These are phyloP conservation scores for Platycheirus rosarum DNA, from an alignment of 2,888 invertebrate genomes.

Conservation along the genomic window DNA sequence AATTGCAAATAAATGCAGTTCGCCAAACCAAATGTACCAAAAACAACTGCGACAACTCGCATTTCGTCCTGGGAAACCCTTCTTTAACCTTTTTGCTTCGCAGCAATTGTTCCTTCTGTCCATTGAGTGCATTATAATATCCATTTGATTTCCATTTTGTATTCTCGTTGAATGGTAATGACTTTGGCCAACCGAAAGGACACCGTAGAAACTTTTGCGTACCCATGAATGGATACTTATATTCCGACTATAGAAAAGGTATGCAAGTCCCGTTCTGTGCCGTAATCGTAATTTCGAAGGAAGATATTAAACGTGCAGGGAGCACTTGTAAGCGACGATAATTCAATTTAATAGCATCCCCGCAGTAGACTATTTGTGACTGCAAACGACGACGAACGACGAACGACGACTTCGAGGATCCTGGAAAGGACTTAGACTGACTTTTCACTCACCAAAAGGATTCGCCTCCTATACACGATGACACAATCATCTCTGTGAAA, in stretches of 20 bases:
- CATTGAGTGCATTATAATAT: slow-evolving; percentile 42
- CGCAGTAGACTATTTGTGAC: slow-evolving; percentile 34
- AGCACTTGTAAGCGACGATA: slow-evolving; percentile 70
- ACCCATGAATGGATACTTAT: background rate
- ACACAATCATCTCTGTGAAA: slow-evolving; percentile 46
- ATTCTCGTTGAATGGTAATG: slow-evolving; percentile 53
- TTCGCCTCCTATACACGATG: slow-evolving; percentile 4
- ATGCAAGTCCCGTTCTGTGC: slow-evolving; percentile 19
- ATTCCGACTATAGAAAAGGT: slow-evolving; percentile 5
- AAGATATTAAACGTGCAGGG: slow-evolving; percentile 68
- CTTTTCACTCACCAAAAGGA: slow-evolving; percentile 53
- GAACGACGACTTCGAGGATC: background rate
- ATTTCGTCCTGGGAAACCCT: slow-evolving; percentile 8
- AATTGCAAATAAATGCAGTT: slow-evolving; percentile 54
- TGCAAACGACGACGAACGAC: slow-evolving; percentile 20
- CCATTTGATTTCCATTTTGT: slow-evolving; percentile 72
- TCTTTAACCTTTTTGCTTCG: slow-evolving; percentile 61
- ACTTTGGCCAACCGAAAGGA: slow-evolving; percentile 14
- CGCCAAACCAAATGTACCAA: slow-evolving; percentile 16
- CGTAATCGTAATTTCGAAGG: slow-evolving; percentile 57
- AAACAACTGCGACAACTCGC: slow-evolving; percentile 27
- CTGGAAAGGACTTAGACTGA: slow-evolving; percentile 40
- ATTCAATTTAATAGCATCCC: slow-evolving; percentile 68
- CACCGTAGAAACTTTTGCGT: slow-evolving; percentile 2
- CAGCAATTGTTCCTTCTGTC: slow-evolving; percentile 31